A percentile compares a stretch with the other conserved stretches of the same genome.
Evolutionary conservation across 2,113 vertebrate species (phyloP).

Genomic region (Sclerurus mexicanus): DNA sequence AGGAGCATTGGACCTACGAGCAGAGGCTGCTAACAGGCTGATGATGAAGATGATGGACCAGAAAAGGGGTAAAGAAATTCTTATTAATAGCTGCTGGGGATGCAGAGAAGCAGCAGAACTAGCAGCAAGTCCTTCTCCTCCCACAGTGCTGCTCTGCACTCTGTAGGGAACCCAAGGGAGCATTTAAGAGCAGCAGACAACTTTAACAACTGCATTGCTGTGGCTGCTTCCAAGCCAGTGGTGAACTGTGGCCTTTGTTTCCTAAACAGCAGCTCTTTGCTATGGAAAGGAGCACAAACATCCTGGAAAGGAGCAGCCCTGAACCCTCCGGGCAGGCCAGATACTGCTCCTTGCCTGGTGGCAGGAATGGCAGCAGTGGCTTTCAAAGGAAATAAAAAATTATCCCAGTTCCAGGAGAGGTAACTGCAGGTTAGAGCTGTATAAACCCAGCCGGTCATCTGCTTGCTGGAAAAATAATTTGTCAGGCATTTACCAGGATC

Average conservation of each 20-base stretch:
- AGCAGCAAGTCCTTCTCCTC: not conserved
- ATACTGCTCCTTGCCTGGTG: not conserved
- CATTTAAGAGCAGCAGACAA: not conserved
- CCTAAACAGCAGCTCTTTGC: not conserved
- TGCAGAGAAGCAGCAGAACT: not conserved
- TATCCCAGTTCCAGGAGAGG: not conserved
- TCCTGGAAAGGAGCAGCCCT: not conserved
- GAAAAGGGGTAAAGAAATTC: not conserved
- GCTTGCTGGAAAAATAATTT: constrained; percentile 58
- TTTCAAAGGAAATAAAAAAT: constrained; percentile 5
- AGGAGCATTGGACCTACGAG: not conserved
- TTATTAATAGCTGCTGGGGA: not conserved
- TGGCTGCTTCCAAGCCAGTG: not conserved
- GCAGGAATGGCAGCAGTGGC: not conserved
- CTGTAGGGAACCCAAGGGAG: not conserved
- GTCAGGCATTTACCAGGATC: constrained; percentile 57
- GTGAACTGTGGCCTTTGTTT: not conserved
- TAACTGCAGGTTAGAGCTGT: constrained; percentile 56
- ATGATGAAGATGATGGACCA: not conserved
- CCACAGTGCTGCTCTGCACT: not conserved
- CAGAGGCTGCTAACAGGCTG: not conserved
- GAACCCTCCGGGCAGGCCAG: not conserved
- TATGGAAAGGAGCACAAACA: not conserved
- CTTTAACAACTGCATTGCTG: not conserved
- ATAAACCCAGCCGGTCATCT: constrained; percentile 18